These are phyloP conservation scores for Oryzias sinensis DNA, from an alignment of 2,797 vertebrate species.

Conservation along the genomic window DNA sequence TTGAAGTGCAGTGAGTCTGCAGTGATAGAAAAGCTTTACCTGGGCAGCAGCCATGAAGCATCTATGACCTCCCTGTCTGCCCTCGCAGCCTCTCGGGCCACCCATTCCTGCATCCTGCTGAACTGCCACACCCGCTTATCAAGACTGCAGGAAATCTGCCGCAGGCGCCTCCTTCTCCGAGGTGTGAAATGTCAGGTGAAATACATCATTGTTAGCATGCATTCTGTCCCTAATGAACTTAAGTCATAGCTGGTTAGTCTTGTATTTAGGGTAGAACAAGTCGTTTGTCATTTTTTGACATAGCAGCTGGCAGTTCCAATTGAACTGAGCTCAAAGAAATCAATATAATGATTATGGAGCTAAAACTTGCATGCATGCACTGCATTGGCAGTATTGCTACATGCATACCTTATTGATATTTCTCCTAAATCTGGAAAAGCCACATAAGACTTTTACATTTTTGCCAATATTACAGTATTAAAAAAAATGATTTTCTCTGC, in stretches of 20 bases:
- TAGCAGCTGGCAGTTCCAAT: conserved; percentile 32
- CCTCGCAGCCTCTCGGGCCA: conserved; percentile 45
- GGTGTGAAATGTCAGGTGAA: conserved; percentile 20
- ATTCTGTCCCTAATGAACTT: conserved; percentile 39
- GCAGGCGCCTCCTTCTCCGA: conserved; percentile 34
- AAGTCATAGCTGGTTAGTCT: conserved; percentile 32
- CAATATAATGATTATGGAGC: conserved; percentile 25
- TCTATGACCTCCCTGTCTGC: conserved; percentile 44
- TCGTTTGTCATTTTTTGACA: conserved; percentile 43
- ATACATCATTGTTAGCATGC: conserved; percentile 22
- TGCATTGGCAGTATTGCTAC: conserved; percentile 16
- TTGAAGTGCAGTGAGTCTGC: conserved; percentile 14
- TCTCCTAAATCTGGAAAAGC: conserved; percentile 4
- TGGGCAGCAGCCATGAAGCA: conserved; percentile 42
- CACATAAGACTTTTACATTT: conserved; percentile 15
- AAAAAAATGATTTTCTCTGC: conserved; percentile 14
- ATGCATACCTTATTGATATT: conserved; percentile 13
- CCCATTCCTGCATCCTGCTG: conserved; percentile 25
- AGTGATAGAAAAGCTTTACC: conserved; percentile 28
- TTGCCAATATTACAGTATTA: conserved; percentile 17
- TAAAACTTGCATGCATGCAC: conserved; percentile 4
- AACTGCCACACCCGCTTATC: conserved; percentile 30
- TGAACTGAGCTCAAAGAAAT: conserved; percentile 23
- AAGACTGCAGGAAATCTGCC: conserved; percentile 34
- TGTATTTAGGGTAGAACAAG: conserved; percentile 23